Conservation (phyloP, 2,113 vertebrate species). For the Notechis scutatus region DNA sequence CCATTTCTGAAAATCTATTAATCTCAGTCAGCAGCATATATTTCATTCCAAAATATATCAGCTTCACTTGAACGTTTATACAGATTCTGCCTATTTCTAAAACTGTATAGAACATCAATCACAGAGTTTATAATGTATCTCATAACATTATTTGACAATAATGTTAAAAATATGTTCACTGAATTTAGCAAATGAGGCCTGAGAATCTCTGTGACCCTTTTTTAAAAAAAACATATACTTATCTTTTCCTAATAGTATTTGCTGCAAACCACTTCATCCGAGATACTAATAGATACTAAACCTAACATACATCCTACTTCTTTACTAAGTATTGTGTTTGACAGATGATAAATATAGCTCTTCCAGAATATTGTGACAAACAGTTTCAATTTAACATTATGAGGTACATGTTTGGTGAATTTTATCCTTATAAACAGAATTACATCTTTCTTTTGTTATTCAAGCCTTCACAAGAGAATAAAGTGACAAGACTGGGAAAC, state of each 20-base stretch:
- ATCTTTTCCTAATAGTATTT: slow-evolving; percentile 45
- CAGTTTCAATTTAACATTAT: slow-evolving; percentile 33
- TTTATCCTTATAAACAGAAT: slow-evolving; percentile 48
- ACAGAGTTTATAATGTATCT: slow-evolving; percentile 16
- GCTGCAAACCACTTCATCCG: slow-evolving; percentile 33
- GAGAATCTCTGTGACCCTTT: slow-evolving; percentile 23
- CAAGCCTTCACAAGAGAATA: slow-evolving; percentile 43
- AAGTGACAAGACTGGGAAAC: slow-evolving; percentile 13
- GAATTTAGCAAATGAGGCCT: slow-evolving; percentile 28
- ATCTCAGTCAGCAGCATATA: not conserved
- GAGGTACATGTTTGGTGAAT: slow-evolving; percentile 45
- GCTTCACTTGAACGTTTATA: not conserved
- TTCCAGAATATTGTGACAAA: slow-evolving; percentile 51
- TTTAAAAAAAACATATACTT: slow-evolving; percentile 44
- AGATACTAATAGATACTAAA: not conserved
- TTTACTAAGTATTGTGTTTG: slow-evolving; percentile 42
- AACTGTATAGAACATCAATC: slow-evolving; percentile 48
- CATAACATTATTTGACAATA: slow-evolving; percentile 22
- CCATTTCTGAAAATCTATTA: not conserved
- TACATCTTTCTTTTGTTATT: slow-evolving; percentile 50
- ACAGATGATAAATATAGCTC: slow-evolving; percentile 40
- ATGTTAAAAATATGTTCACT: slow-evolving; percentile 41
- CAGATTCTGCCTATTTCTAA: slow-evolving; percentile 37
- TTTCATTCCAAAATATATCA: not conserved
- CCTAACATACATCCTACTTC: slow-evolving; percentile 17